Percentiles rank a stretch among this genome's conserved stretches.
Evolutionary conservation across 2,797 vertebrate species (phyloP).

Genomic region (Coluber constrictor): DNA sequence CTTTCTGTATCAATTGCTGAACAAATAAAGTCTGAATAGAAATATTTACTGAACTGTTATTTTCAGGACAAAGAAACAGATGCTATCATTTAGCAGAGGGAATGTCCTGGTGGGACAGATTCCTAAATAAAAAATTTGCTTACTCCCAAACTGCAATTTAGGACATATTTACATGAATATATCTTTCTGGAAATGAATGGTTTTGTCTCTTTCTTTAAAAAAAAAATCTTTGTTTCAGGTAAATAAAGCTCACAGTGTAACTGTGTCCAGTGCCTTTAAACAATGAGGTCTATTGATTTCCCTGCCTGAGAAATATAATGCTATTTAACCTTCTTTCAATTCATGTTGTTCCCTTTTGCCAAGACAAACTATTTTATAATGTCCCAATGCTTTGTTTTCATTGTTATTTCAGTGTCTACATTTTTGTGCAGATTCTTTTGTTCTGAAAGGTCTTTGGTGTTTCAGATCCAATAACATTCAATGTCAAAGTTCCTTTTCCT

Average conservation of each 20-base stretch:
- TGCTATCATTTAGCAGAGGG: slow-evolving; percentile 28
- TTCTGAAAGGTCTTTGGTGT: not conserved
- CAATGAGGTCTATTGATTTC: not conserved
- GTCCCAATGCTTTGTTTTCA: not conserved
- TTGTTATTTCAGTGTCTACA: not conserved
- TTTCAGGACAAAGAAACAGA: slow-evolving; percentile 39
- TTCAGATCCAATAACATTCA: not conserved
- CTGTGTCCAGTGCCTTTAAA: not conserved
- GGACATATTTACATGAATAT: slow-evolving; percentile 17
- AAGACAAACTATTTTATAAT: not conserved
- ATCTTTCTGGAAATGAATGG: not conserved
- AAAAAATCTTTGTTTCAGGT: slow-evolving; percentile 23
- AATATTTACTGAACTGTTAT: slow-evolving; percentile 40
- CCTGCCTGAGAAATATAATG: not conserved
- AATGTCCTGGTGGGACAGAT: slow-evolving; percentile 13
- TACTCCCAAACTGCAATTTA: slow-evolving; percentile 40
- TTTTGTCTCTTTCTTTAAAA: not conserved
- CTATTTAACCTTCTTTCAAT: not conserved
- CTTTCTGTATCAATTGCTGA: not conserved
- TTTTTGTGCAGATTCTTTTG: not conserved
- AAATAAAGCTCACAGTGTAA: slow-evolving; percentile 16
- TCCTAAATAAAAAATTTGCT: slow-evolving; percentile 26
- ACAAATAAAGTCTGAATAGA: slow-evolving; percentile 36
- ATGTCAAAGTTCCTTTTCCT: not conserved
- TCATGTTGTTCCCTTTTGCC: not conserved